phyloP scores from a whole-genome alignment of 2,113 vertebrate genomes.

The Ophthalmolycus amberensis region DNA sequence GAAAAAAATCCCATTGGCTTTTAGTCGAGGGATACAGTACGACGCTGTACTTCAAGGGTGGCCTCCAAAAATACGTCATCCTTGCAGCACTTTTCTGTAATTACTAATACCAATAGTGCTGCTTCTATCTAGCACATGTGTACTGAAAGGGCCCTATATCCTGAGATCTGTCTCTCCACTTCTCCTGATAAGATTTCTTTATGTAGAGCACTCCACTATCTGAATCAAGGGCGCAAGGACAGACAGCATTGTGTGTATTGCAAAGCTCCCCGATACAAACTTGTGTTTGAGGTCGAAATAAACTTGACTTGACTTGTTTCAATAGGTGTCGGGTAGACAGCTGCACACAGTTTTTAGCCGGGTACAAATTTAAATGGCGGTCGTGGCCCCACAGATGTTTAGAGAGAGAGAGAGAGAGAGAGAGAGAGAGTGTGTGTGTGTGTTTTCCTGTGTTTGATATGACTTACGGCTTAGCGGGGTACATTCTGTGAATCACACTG shows the following conservation, averaged over 20 bases:
- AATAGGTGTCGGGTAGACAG: conserved; percentile 27
- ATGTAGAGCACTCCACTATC: background rate
- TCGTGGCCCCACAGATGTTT: conserved; percentile 52
- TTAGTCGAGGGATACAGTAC: no score
- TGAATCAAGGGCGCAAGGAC: background rate
- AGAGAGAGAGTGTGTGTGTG: background rate
- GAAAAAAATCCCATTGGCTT: no score
- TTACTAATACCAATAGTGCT: background rate
- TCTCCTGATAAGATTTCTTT: background rate
- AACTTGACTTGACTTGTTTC: conserved; percentile 41
- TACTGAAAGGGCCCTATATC: background rate
- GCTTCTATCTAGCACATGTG: background rate
- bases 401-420: no score
- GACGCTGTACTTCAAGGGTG: background rate
- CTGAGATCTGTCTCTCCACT: background rate
- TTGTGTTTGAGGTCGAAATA: conserved; percentile 12
- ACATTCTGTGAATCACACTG: conserved; percentile 27
- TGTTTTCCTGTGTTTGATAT: conserved; percentile 8
- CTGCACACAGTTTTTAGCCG: conserved; percentile 32
- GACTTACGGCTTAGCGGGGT: conserved; percentile 6
- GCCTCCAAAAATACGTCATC: background rate
- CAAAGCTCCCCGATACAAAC: conserved; percentile 6
- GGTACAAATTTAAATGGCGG: conserved; percentile 35
- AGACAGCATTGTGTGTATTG: no score
- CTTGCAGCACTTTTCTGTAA: background rate